A percentile compares a stretch with the other conserved stretches of the same genome.
Evolutionary conservation across 2,113 vertebrate species (phyloP).

Genomic region (Plestiodon gilberti): DNA sequence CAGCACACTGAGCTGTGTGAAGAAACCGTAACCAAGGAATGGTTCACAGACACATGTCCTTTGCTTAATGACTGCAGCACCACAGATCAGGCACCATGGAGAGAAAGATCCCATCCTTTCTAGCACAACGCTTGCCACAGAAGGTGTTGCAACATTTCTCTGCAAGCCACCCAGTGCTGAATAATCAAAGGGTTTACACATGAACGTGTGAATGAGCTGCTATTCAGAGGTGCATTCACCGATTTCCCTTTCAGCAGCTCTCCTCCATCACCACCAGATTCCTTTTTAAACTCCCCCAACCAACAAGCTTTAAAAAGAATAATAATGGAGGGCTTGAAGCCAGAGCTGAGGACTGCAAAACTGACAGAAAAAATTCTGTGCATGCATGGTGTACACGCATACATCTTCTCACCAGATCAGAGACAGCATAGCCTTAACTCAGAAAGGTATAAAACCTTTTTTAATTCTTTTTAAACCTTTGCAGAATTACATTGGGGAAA

Average conservation of each 20-base stretch:
- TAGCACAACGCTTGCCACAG: not conserved
- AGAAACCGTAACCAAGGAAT: not conserved
- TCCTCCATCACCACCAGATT: not conserved
- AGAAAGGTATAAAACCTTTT: not conserved
- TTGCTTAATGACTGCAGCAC: not conserved
- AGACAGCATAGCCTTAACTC: not conserved
- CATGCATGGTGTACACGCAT: not conserved
- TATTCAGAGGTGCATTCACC: not conserved
- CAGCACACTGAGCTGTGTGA: not conserved
- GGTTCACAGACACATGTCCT: not conserved
- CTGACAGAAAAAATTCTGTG: not conserved
- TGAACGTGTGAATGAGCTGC: not conserved
- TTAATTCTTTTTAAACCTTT: too few relatives aligned
- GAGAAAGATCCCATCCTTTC: not conserved
- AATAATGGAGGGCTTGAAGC: not conserved
- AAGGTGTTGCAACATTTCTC: not conserved
- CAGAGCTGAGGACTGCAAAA: not conserved
- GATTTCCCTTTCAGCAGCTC: not conserved
- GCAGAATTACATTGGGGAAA: not conserved
- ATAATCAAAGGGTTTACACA: not conserved
- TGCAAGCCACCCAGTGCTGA: not conserved
- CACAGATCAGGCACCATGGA: not conserved
- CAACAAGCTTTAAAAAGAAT: not conserved
- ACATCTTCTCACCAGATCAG: not conserved
- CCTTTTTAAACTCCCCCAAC: not conserved